Percentiles rank a stretch among this genome's conserved stretches.
phyloP scores from a whole-genome alignment of 2,888 invertebrate genomes.

The Patella caerulea region DNA sequence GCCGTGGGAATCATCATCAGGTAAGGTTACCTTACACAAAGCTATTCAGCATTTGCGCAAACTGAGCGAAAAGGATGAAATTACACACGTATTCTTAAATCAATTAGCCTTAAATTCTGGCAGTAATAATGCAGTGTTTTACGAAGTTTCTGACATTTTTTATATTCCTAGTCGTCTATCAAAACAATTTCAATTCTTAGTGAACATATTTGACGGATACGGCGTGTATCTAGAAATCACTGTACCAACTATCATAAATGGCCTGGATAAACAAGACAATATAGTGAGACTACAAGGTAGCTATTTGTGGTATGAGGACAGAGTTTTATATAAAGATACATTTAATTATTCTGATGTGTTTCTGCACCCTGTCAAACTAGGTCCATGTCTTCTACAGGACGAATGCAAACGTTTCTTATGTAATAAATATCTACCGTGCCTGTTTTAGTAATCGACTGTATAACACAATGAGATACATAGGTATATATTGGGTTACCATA shows the following conservation, averaged over 20 bases:
- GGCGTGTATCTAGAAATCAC: constrained; percentile 23
- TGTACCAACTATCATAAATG: constrained; percentile 20
- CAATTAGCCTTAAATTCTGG: neutral
- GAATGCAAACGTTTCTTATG: neutral
- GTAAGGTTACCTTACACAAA: neutral
- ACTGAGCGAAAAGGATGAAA: neutral
- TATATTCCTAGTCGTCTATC: constrained; percentile 19
- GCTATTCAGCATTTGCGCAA: neutral
- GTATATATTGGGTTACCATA: no score
- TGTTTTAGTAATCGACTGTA: neutral
- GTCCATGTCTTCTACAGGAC: neutral
- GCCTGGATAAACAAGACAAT: constrained; percentile 10
- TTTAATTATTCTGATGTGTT: constrained; percentile 20
- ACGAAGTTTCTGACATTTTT: constrained; percentile 28
- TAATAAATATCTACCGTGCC: neutral
- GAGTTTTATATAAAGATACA: neutral
- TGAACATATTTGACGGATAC: constrained; percentile 8
- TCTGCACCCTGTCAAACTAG: constrained; percentile 22
- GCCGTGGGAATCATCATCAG: constrained; percentile 22
- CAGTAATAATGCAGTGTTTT: constrained; percentile 19
- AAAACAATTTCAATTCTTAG: constrained; percentile 18
- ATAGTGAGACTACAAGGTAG: constrained; percentile 19
- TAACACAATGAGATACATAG: no score
- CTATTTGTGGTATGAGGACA: constrained; percentile 24
- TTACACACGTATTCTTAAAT: neutral